Conservation (phyloP, 2,797 vertebrate species). For the Pagetopsis macropterus region DNA sequence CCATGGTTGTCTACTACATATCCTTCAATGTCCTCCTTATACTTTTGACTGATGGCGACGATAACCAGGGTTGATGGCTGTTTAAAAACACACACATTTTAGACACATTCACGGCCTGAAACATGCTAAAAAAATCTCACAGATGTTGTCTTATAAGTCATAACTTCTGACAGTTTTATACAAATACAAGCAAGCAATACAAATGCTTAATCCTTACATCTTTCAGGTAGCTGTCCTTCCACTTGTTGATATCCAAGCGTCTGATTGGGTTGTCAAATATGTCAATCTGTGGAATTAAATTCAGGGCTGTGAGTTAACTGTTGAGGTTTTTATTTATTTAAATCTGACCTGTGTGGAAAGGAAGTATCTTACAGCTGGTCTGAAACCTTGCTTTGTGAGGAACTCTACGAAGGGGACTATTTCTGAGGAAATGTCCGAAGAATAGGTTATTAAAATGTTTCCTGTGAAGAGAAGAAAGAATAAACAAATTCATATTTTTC, state of each 20-base stretch:
- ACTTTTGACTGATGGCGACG: slow-evolving; percentile 93
- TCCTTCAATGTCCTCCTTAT: slow-evolving; percentile 90
- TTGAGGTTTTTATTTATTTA: neutral
- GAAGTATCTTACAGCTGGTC: slow-evolving; percentile 78
- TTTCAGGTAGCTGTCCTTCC: slow-evolving; percentile 89
- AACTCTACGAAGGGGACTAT: slow-evolving; percentile 89
- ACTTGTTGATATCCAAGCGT: slow-evolving; percentile 89
- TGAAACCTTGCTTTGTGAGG: slow-evolving; percentile 89
- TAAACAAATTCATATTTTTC: neutral
- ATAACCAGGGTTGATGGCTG: slow-evolving; percentile 91
- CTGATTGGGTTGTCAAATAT: slow-evolving; percentile 86
- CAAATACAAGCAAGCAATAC: neutral
- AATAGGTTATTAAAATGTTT: slow-evolving; percentile 93
- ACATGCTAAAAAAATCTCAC: neutral
- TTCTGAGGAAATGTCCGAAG: slow-evolving; percentile 85
- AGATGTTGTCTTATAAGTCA: neutral
- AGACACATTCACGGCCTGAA: neutral
- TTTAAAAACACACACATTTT: neutral
- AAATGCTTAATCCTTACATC: slow-evolving; percentile 83
- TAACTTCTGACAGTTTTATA: neutral
- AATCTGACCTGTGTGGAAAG: neutral
- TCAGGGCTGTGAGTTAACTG: neutral
- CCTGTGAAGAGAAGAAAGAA: slow-evolving; percentile 75
- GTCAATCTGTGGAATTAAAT: slow-evolving; percentile 83
- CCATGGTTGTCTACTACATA: slow-evolving; percentile 84